phyloP scores from a whole-genome alignment of 2,113 vertebrate species.

The Ascaphus truei region DNA sequence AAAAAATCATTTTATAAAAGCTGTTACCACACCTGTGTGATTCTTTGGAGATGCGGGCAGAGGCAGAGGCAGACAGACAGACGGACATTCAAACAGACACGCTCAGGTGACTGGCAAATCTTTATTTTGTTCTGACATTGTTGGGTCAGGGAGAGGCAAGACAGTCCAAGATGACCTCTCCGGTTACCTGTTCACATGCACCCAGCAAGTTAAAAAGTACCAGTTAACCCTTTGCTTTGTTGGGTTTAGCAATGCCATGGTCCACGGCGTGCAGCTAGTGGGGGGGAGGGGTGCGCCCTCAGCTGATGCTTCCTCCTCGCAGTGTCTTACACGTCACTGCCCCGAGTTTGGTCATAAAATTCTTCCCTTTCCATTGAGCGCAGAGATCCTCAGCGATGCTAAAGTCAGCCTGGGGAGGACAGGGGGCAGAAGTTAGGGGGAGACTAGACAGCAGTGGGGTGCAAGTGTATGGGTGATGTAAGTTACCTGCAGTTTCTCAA shows the following conservation, averaged over 20 bases:
- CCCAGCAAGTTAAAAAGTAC: too few species aligned
- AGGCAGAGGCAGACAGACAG: too few species aligned
- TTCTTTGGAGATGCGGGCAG: not conserved
- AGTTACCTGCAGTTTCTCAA: conserved; percentile 91
- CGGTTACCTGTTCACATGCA: too few species aligned
- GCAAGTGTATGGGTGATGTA: not conserved
- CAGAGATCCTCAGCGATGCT: conserved; percentile 71
- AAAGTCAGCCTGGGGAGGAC: conserved; percentile 74
- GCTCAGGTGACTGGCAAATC: too few species aligned
- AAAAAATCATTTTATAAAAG: conserved; percentile 25
- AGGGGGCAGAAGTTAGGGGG: not conserved
- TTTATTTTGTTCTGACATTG: too few species aligned
- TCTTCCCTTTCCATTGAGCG: conserved; percentile 86
- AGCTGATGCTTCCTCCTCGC: conserved; percentile 89
- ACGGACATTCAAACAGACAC: too few species aligned
- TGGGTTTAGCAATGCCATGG: too few species aligned
- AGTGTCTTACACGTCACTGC: conserved; percentile 85
- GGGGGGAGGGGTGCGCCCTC: conserved; percentile 57
- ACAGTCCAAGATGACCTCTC: too few species aligned
- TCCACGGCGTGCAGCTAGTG: too few species aligned
- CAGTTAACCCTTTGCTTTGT: too few species aligned
- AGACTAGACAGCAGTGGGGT: not conserved
- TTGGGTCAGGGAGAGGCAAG: too few species aligned
- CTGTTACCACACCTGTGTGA: conserved; percentile 5
- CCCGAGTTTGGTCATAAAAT: conserved; percentile 89